Conservation (phyloP, 2,888 invertebrate species). For the Diaperis boleti region DNA sequence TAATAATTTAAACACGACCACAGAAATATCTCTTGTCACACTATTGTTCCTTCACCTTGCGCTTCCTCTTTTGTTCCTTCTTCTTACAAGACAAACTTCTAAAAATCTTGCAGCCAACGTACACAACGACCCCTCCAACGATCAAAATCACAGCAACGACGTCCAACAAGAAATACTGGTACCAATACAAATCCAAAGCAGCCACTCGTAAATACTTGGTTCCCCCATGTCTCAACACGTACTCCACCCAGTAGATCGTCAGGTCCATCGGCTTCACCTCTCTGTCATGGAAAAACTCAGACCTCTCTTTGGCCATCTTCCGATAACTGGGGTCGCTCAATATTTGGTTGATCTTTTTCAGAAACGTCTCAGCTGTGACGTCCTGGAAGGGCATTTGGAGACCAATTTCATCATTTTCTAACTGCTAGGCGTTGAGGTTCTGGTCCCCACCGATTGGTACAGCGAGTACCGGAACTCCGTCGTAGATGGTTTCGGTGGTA, state of each 20-base stretch:
- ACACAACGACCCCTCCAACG: too few relatives aligned
- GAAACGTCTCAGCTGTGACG: slow-evolving; percentile 8
- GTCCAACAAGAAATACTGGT: too few relatives aligned
- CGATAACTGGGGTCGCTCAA: slow-evolving; percentile 31
- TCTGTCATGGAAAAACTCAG: slow-evolving; percentile 42
- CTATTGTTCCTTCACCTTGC: too few relatives aligned
- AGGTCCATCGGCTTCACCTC: slow-evolving; percentile 41
- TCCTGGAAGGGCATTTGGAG: slow-evolving; percentile 8
- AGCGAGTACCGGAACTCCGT: slow-evolving; percentile 42
- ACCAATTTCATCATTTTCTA: slow-evolving; percentile 20
- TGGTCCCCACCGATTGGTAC: slow-evolving; percentile 42
- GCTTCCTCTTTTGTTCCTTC: too few relatives aligned
- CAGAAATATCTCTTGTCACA: too few relatives aligned
- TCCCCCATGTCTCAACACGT: too few relatives aligned
- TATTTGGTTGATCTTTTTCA: slow-evolving; percentile 26
- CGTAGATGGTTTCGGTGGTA: slow-evolving; percentile 38
- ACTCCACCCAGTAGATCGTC: slow-evolving; percentile 47
- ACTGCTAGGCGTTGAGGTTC: slow-evolving; percentile 12
- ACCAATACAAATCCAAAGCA: too few relatives aligned
- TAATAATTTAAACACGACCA: too few relatives aligned
- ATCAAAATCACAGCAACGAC: too few relatives aligned
- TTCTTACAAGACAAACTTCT: too few relatives aligned
- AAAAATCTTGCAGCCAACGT: too few relatives aligned
- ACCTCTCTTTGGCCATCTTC: slow-evolving; percentile 28
- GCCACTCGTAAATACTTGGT: too few relatives aligned